Evolutionary conservation across 2,797 vertebrate species (phyloP), one percentile per base, ranked within the genome.

Genomic region (Spinus pinus): DNA sequence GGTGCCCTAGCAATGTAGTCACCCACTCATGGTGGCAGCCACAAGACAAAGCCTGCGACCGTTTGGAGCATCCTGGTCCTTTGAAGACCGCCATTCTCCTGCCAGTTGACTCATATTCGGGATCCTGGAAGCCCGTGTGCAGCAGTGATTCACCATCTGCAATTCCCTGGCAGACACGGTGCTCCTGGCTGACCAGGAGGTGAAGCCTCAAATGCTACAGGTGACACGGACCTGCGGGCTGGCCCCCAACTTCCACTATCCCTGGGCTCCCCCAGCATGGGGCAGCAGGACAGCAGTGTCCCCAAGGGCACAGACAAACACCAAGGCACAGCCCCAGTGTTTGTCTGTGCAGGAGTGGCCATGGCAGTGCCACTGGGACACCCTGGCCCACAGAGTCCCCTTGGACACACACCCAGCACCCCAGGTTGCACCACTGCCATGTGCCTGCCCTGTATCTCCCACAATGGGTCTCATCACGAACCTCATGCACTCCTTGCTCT

Each of bases 131-230:
- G 85, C 70, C 33, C 1, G 49, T 0, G 27, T 31, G 64, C 19
- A 41, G 85, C 1, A 6, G 53, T 94, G 93, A 96, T 96, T 96
- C 96, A 93, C 83, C 80, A 81, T 88, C 95, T 86, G 96, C 87
- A 82, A 51, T 70, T 91, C 64, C 37, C 81, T 4, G 4, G 69
- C 83, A 81, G 37, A 60, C 11, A 2, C 1, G 13, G 77, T 3
- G 1, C 69, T 94, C 86, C 86, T 28, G 80, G 46, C 53, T 39
- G 50, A 58, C 75, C 15, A 17, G n/a, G 84, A 86, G 94, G 80
- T 51, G 64, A 93, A 90, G n/a, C 30, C 39, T 57, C 21, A 3
- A 47, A 58, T 4, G 7, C 90, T 15, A 6, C 85, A 91, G 92
- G 94, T 94, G 84, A 64, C 7, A 31, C 13, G 0, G 2, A 82